These are phyloP conservation scores for Takifugu flavidus DNA, from an alignment of 2,113 vertebrate species.

Conservation along the genomic window DNA sequence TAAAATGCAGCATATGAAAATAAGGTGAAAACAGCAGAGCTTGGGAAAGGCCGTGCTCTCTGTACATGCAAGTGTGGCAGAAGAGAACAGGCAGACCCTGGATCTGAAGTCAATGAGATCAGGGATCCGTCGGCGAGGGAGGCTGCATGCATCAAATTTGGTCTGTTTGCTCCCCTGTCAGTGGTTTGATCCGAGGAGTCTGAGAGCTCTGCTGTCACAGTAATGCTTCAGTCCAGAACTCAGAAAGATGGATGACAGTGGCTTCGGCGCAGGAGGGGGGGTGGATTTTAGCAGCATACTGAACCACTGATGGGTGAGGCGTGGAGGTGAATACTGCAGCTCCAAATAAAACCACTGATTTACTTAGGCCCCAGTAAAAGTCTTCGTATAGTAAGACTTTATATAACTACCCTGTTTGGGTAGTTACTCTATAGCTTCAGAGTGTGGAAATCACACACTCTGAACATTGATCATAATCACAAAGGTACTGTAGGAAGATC, in stretches of 20 bases:
- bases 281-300: not conserved
- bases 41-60: slow-evolving; percentile 11
- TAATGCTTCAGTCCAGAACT: slow-evolving; percentile 26
- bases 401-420: no score
- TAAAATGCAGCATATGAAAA: slow-evolving; percentile 22
- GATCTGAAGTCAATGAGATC: slow-evolving; percentile 44
- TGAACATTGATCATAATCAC: no score
- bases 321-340: not conserved
- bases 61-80: slow-evolving; percentile 15
- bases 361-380: no score
- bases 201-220: slow-evolving; percentile 38
- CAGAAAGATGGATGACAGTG: slow-evolving; percentile 40
- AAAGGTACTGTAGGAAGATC: no score
- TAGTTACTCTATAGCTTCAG: no score
- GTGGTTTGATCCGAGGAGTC: slow-evolving; percentile 46
- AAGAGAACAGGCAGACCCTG: slow-evolving; percentile 12
- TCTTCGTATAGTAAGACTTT: no score
- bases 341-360: no score
- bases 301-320: not conserved
- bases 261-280: not conserved
- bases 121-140: slow-evolving; percentile 37
- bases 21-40: slow-evolving; percentile 19
- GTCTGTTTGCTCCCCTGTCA: slow-evolving; percentile 46
- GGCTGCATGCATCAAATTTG: slow-evolving; percentile 53
- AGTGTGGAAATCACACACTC: no score